Conservation (phyloP, 2,888 invertebrate genomes). For the Imbricaverruca yamaguchii region DNA sequence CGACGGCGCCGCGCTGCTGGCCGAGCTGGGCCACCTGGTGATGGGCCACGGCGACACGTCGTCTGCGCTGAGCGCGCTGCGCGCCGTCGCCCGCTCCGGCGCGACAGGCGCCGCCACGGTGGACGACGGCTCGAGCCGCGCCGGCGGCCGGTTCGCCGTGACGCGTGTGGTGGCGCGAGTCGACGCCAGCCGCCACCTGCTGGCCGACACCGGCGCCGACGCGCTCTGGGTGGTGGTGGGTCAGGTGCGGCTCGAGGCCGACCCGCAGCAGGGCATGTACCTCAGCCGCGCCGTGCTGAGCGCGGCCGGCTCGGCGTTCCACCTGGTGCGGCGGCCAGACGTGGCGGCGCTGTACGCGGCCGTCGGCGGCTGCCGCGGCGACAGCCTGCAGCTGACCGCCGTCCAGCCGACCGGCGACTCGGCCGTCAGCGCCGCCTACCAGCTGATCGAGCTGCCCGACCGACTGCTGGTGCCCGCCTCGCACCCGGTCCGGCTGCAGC, state of each 20-base stretch:
- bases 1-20: conserved; percentile 30
- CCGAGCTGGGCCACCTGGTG: conserved; percentile 23
- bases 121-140: conserved; percentile 29
- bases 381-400: conserved; percentile 24
- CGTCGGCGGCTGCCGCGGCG: conserved; percentile 22
- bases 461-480: conserved; percentile 29
- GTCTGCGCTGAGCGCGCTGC: not conserved
- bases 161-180: conserved; percentile 31
- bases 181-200: not conserved
- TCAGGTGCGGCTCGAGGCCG: conserved; percentile 38
- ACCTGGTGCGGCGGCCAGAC: conserved; percentile 34
- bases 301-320: conserved; percentile 49
- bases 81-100: conserved; percentile 29
- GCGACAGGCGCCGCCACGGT: conserved; percentile 21
- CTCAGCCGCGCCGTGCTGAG: conserved; percentile 49
- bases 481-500: conserved; percentile 46
- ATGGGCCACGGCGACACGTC: not conserved
- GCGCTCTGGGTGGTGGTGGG: conserved; percentile 35
- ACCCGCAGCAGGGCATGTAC: conserved; percentile 36
- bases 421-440: conserved; percentile 58
- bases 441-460: conserved; percentile 44
- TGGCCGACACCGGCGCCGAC: conserved; percentile 37
- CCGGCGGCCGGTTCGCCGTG: conserved; percentile 38
- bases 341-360: conserved; percentile 18
- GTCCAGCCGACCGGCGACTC: conserved; percentile 36